Conservation (phyloP, 2,113 vertebrate species). For the Misgurnus mizolepis region DNA sequence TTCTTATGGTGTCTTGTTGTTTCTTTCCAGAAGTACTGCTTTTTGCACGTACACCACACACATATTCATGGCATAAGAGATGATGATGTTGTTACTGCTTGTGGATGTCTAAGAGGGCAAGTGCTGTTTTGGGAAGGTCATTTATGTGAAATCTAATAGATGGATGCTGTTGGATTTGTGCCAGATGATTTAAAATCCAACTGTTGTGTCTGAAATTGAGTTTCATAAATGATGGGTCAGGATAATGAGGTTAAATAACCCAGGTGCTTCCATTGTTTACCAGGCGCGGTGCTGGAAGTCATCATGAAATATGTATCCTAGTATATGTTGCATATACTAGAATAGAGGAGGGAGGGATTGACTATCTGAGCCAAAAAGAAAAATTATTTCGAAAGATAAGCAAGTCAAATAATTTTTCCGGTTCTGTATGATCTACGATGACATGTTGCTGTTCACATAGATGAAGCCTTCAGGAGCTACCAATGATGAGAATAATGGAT, state of each 20-base stretch:
- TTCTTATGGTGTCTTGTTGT: not conserved
- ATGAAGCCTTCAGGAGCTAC: no score
- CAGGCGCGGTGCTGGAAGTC: not conserved
- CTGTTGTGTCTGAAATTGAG: slow-evolving; percentile 39
- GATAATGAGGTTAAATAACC: slow-evolving; percentile 29
- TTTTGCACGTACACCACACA: not conserved
- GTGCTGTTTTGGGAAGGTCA: slow-evolving; percentile 24
- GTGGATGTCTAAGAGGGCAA: not conserved
- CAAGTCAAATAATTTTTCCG: not conserved
- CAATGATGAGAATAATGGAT: no score
- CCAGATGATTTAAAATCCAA: slow-evolving; percentile 36
- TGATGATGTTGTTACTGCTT: not conserved
- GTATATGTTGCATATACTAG: no score
- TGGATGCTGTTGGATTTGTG: slow-evolving; percentile 16
- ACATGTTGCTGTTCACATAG: no score
- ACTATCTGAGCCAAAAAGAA: no score
- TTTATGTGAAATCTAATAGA: slow-evolving; percentile 37
- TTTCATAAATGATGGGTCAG: slow-evolving; percentile 17
- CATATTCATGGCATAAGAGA: not conserved
- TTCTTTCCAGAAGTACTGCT: not conserved
- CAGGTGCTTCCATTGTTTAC: not conserved
- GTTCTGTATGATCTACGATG: no score
- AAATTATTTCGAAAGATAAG: no score
- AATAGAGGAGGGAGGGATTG: no score
- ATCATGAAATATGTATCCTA: no score